Evolutionary conservation across 2,888 invertebrate species (phyloP), one percentile per base, ranked within the genome.

Genomic region (Lochmaea crataegi): DNA sequence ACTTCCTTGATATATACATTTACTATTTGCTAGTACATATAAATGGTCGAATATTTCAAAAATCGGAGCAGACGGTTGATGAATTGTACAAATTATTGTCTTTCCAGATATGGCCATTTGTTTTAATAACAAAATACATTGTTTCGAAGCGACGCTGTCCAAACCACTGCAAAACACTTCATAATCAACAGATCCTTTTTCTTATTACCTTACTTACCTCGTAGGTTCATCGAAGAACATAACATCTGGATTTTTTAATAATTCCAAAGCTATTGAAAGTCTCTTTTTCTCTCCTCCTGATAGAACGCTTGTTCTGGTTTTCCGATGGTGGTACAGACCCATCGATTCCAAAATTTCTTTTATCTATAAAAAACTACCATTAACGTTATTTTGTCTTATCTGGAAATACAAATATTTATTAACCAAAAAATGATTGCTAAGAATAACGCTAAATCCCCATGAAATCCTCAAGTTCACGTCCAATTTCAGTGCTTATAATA

Each of bases 201-300:
- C 5, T 32, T 32, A 2, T 32, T 5, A 56, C 51, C 58, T 41
- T 1, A 14, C n/a, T 70, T 79, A 82, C 82, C 82, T 83, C 12
- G 96, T 97, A 32, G 97, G 97, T 88, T 98, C 97, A 85, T 98
- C 97, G 78, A 98, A 91, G 85, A 97, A 96, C 92, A 97, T 93
- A 65, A 97, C 91, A 1, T 96, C 94, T 2, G 97, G 97, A 86
- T 98, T 96, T 85, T 93, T 95, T 78, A 97, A 92, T 80, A 98
- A 89, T 88, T 98, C 97, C 76, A 96, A 88, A 10, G 96, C 97
- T 77, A 97, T 95, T 1, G 96, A 93, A 65, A 98, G 89, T 81
- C 97, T 90, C 86, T 97, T 98, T 82, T 92, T 92, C 87, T 98
- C 95, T 0, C 97, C 97, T 10, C 97, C 97, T 14, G 96, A 97